Evolutionary conservation across 2,113 vertebrate genomes (phyloP), one percentile per base, ranked within the genome.

Genomic region (Ifrita kowaldi): DNA sequence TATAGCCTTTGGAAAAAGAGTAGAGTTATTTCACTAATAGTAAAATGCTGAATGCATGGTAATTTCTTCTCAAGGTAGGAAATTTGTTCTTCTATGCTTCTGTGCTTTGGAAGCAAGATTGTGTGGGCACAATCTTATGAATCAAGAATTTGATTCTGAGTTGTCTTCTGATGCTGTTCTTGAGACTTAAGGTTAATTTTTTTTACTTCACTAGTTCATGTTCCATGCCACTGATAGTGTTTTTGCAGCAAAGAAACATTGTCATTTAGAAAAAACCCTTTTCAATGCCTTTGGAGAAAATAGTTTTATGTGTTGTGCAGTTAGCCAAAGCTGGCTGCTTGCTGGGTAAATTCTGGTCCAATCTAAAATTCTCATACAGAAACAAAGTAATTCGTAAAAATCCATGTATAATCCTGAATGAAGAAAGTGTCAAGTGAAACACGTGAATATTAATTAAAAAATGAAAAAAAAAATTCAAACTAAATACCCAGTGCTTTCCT

Each of bases 401-500:
- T 80, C 52, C 1, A 0, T 20, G 10, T 71, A 21, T 0, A 2
- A 39, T 74, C 26, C 22, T 70, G 59, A 69, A 33, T 52, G 12
- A 89, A 71, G 33, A 28, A 80, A 44, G 37, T 39, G 5, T 60
- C 52, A 89, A 67, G 26, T 33, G 32, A 85, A 87, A 76, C 30
- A n/a, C 6, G 8, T 10, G 5, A 37, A 46, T 88, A 67, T 57
- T 76, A 10, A 53, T 46, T 84, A 3, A 19, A 55, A 53, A 63
- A 5, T 24, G 3, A 2, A 7, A 4, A 14, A 23, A 46, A 10
- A 23, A 4, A 1, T 3, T 17, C 2, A 39, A 62, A 11, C 28
- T 15, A 44, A 74, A 10, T 53, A 55, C 28, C 22, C 8, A 27
- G 1, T 12, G 6, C 24, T 79, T 71, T 42, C 63, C 41, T 79